These are phyloP conservation scores for Arbacia lixula DNA, from an alignment of 53 echinoderm and acorn worm species.

Conservation along the genomic window DNA sequence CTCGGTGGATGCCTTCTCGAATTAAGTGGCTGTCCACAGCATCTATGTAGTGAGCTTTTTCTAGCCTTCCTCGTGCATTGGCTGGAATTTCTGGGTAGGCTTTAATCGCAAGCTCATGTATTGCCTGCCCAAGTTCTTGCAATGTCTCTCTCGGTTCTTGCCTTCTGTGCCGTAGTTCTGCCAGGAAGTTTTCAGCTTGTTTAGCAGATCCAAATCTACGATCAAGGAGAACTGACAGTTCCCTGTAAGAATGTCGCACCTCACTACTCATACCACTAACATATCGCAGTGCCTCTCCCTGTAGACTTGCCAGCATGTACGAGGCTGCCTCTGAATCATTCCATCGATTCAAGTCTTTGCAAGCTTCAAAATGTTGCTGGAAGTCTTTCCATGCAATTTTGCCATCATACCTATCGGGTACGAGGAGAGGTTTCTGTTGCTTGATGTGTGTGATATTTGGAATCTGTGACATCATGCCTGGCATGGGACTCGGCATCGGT, in stretches of 20 bases:
- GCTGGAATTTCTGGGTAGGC: slow-evolving; percentile 59
- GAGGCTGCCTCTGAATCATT: slow-evolving; percentile 1
- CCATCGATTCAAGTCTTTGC: slow-evolving; percentile 30
- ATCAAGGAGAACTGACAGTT: neutral
- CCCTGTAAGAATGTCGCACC: neutral
- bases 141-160: slow-evolving; percentile 37
- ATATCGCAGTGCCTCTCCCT: slow-evolving; percentile 17
- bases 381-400: slow-evolving; percentile 20
- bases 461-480: slow-evolving; percentile 4
- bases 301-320: slow-evolving; percentile 39
- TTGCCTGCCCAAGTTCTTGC: slow-evolving; percentile 49
- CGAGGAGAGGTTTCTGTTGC: slow-evolving; percentile 16
- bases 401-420: slow-evolving; percentile 39
- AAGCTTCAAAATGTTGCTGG: slow-evolving; percentile 35
- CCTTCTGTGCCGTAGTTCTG: slow-evolving; percentile 31
- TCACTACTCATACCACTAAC: neutral
- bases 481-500: too few relatives aligned
- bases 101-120: slow-evolving; percentile 28
- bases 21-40: slow-evolving; percentile 56
- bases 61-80: slow-evolving; percentile 52
- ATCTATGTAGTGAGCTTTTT: slow-evolving; percentile 62
- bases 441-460: neutral
- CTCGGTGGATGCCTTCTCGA: slow-evolving; percentile 38
- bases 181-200: slow-evolving; percentile 34
- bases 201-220: slow-evolving; percentile 44